A percentile compares a stretch with the other conserved stretches of the same genome.
Conservation (phyloP, 2,797 vertebrate genomes). For the Anguilla pacifica region DNA sequence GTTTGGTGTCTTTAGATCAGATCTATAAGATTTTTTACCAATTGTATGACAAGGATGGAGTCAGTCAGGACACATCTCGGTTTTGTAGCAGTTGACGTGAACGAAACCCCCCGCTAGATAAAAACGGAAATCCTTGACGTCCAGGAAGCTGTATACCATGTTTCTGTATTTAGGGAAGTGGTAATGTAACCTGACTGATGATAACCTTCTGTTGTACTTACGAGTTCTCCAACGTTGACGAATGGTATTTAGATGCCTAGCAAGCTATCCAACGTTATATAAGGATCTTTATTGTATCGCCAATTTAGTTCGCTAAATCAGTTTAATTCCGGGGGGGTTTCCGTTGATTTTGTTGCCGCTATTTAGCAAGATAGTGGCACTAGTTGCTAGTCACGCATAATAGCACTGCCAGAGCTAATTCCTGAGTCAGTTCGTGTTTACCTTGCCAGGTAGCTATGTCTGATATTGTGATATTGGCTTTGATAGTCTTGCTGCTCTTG, state of each 20-base stretch:
- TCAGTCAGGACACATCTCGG: background rate
- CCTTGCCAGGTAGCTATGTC: constrained; percentile 61
- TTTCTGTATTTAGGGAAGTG: constrained; percentile 52
- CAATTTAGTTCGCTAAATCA: background rate
- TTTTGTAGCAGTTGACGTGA: background rate
- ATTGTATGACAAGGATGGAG: background rate
- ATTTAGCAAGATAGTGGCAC: background rate
- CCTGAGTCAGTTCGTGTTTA: background rate
- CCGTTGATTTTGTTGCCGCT: background rate
- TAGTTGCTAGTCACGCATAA: background rate
- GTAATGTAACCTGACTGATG: background rate
- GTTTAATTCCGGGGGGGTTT: background rate
- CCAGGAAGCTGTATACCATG: constrained; percentile 48
- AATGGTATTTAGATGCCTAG: background rate
- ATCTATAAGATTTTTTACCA: background rate
- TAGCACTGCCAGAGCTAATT: background rate
- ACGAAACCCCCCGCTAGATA: background rate
- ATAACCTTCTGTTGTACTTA: background rate
- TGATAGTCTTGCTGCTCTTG: constrained; percentile 68
- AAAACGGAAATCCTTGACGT: constrained; percentile 34
- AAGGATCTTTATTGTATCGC: background rate
- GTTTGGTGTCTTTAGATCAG: background rate
- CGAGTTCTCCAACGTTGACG: background rate
- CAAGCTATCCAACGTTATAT: background rate
- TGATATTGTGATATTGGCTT: constrained; percentile 78